These are phyloP conservation scores for Dendrolimus kikuchii DNA, from an alignment of 1,140 invertebrate species.

Conservation along the genomic window DNA sequence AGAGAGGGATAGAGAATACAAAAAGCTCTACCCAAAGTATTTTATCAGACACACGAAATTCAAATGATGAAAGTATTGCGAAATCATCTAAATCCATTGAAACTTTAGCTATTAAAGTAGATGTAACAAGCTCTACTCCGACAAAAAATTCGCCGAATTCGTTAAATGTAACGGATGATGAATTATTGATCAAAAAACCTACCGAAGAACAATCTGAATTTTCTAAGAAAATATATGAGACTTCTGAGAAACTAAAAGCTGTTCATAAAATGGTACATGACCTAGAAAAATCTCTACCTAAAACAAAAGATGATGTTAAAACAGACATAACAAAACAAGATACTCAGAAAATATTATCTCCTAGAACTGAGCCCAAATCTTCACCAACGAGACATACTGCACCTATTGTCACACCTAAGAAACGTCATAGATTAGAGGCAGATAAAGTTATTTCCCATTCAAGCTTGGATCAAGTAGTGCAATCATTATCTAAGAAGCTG, in stretches of 20 bases:
- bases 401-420: constrained; percentile 72
- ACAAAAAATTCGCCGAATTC: constrained; percentile 29
- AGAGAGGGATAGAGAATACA: constrained; percentile 40
- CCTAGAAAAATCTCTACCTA: constrained; percentile 65
- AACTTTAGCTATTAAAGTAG: constrained; percentile 17
- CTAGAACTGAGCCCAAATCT: constrained; percentile 54
- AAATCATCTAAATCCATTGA: constrained; percentile 22
- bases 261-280: constrained; percentile 69
- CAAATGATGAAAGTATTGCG: constrained; percentile 19
- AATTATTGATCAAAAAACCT: constrained; percentile 56
- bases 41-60: constrained; percentile 33
- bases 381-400: constrained; percentile 51
- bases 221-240: constrained; percentile 69
- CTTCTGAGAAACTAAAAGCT: constrained; percentile 67
- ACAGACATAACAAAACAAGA: constrained; percentile 45
- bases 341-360: constrained; percentile 38
- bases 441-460: constrained; percentile 54
- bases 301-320: constrained; percentile 59
- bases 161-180: constrained; percentile 44
- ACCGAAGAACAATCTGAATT: constrained; percentile 60
- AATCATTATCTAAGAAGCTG: constrained; percentile 65
- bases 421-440: constrained; percentile 70
- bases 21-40: constrained; percentile 25
- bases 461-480: constrained; percentile 63
- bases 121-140: constrained; percentile 16